phyloP scores from a whole-genome alignment of 2,797 vertebrate species.

The Cottoperca gobio region DNA sequence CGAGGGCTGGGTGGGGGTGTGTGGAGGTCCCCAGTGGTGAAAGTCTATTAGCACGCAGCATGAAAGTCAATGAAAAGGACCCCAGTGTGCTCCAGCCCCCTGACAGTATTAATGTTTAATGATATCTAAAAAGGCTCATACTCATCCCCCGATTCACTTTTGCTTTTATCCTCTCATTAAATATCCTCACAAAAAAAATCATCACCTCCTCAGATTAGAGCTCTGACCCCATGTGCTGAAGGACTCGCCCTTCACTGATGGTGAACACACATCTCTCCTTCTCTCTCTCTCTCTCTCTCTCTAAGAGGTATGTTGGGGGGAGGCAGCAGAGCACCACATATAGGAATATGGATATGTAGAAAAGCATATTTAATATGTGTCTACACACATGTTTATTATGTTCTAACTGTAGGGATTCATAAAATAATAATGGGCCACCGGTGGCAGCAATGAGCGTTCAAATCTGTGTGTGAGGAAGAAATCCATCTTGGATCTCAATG shows the following conservation, averaged over 20 bases:
- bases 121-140: slow-evolving; percentile 82
- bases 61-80: slow-evolving; percentile 78
- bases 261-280: not conserved
- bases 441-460: not conserved
- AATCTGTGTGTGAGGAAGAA: not conserved
- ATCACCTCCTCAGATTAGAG: slow-evolving; percentile 73
- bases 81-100: slow-evolving; percentile 72
- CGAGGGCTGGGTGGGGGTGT: slow-evolving; percentile 36
- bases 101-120: slow-evolving; percentile 84
- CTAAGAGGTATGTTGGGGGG: slow-evolving; percentile 12
- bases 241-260: slow-evolving; percentile 56
- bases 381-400: not conserved
- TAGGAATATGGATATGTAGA: not conserved
- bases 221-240: slow-evolving; percentile 71
- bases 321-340: slow-evolving; percentile 28
- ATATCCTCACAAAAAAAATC: slow-evolving; percentile 69
- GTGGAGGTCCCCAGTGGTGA: slow-evolving; percentile 74
- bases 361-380: too few species aligned
- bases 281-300: not conserved
- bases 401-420: not conserved
- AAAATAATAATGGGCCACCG: not conserved
- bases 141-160: slow-evolving; percentile 44
- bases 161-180: slow-evolving; percentile 73
- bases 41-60: slow-evolving; percentile 77
- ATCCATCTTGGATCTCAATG: not conserved